These are phyloP conservation scores for Sapayoa aenigma DNA, from an alignment of 2,113 vertebrate species.

Conservation along the genomic window DNA sequence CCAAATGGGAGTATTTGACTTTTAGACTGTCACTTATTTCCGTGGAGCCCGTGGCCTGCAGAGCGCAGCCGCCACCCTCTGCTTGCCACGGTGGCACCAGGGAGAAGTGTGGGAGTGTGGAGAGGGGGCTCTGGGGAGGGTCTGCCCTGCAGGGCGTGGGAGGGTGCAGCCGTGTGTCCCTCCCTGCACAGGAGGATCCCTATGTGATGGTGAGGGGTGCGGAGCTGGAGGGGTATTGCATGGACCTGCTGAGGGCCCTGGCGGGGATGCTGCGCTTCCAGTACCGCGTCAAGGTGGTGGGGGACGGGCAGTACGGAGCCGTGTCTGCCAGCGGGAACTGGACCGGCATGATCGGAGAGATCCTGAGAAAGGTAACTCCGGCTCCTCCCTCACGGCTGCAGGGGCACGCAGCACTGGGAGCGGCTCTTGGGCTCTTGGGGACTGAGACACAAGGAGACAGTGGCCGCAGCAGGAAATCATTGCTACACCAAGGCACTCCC, in stretches of 20 bases:
- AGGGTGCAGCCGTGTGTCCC: background rate
- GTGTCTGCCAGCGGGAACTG: slow-evolving; percentile 74
- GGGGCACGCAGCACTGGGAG: background rate
- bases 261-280: slow-evolving; percentile 76
- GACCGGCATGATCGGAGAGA: slow-evolving; percentile 85
- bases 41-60: background rate
- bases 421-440: background rate
- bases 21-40: background rate
- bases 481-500: background rate
- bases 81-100: rapidly evolving
- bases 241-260: slow-evolving; percentile 78
- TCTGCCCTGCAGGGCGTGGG: background rate
- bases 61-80: background rate
- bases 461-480: background rate
- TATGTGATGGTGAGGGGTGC: slow-evolving; percentile 76
- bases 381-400: no score
- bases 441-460: background rate
- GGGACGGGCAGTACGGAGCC: slow-evolving; percentile 76
- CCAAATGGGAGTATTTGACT: background rate
- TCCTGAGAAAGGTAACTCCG: slow-evolving; percentile 81
- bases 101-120: no score
- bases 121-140: background rate
- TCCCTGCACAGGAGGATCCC: slow-evolving; percentile 75
- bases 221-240: slow-evolving; percentile 83
- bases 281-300: slow-evolving; percentile 79